Evolutionary conservation across 2,888 invertebrate species (phyloP).

Genomic region (Lissocephala sabroskyi): DNA sequence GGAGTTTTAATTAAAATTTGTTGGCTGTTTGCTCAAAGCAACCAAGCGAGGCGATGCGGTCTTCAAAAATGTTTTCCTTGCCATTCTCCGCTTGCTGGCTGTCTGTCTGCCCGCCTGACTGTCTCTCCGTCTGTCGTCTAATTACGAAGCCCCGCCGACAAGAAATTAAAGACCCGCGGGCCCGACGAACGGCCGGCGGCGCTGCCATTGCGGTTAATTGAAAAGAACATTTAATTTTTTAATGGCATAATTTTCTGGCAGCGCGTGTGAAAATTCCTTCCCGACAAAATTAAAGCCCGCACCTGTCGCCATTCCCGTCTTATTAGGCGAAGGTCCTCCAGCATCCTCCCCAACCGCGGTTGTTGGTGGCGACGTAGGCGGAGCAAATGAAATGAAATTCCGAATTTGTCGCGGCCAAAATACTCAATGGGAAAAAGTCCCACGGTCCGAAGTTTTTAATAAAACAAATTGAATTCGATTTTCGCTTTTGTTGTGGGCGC

Average conservation of each 20-base stretch:
- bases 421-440: too few species aligned
- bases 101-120: too few species aligned
- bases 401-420: too few species aligned
- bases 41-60: not conserved
- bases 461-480: constrained; percentile 42
- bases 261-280: not conserved
- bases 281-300: too few species aligned
- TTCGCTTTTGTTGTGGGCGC: too few species aligned
- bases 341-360: too few species aligned
- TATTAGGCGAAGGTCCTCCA: too few species aligned
- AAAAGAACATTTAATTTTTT: constrained; percentile 22
- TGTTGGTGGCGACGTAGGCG: constrained; percentile 1
- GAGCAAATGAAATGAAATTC: constrained; percentile 48
- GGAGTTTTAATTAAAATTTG: constrained; percentile 58
- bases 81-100: not conserved
- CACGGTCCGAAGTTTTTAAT: too few species aligned
- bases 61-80: not conserved
- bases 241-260: constrained; percentile 45
- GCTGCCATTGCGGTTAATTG: constrained; percentile 11
- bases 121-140: too few species aligned
- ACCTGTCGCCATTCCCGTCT: constrained; percentile 17
- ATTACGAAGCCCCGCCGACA: too few species aligned
- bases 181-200: too few species aligned
- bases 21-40: constrained; percentile 20
- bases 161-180: too few species aligned